Evolutionary conservation across 2,797 vertebrate genomes (phyloP).

Genomic region (Halcyon leucocephala): DNA sequence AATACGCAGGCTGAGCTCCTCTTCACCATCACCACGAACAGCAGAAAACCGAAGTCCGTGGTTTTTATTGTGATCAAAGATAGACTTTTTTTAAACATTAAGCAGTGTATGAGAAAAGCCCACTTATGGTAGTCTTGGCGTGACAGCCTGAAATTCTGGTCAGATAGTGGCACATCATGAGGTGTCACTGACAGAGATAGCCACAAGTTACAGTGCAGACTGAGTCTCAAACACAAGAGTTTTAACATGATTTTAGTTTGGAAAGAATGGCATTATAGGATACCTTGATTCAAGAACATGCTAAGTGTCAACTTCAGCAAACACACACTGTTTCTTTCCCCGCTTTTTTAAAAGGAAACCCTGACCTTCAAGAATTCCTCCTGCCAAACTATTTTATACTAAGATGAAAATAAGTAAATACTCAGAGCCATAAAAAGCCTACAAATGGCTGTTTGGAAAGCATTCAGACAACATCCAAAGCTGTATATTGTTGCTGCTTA

Average conservation of each 20-base stretch:
- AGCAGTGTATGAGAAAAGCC: neutral
- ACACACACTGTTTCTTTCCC: neutral
- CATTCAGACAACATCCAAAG: neutral
- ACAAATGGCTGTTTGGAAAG: neutral
- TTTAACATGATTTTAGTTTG: neutral
- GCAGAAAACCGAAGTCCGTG: neutral
- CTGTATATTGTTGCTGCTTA: neutral
- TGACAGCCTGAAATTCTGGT: neutral
- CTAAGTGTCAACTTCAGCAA: neutral
- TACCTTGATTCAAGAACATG: neutral
- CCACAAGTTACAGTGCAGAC: rapidly evolving
- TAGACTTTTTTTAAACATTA: neutral
- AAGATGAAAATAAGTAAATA: neutral
- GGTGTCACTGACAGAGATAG: neutral
- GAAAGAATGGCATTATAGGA: neutral
- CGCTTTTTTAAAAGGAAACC: neutral
- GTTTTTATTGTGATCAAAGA: neutral
- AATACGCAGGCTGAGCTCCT: neutral
- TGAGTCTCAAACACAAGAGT: neutral
- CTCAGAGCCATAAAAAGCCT: neutral
- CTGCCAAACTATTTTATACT: neutral
- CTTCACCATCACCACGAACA: neutral
- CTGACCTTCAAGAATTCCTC: neutral
- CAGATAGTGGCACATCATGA: neutral
- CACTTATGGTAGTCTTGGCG: neutral